Conservation (phyloP, 2,888 invertebrate species). For the Callyntrura sp. region DNA sequence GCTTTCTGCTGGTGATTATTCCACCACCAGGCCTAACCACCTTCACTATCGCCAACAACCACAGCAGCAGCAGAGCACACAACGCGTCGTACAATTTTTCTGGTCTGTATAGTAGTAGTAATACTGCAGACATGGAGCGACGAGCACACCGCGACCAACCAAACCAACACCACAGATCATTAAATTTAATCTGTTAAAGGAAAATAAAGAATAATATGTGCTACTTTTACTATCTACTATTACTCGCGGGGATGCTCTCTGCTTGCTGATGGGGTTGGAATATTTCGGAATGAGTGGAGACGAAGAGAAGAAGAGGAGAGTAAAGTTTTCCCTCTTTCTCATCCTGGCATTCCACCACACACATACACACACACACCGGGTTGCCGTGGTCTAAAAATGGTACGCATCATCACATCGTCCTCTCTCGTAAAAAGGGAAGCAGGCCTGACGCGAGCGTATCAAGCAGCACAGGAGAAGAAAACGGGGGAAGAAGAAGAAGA, state of each 20-base stretch:
- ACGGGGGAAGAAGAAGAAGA: conserved; percentile 29
- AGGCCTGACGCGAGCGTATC: conserved; percentile 32
- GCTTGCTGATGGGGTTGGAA: conserved; percentile 20
- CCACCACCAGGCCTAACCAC: no score
- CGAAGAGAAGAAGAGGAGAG: no score
- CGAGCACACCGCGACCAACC: no score
- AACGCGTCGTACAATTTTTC: no score
- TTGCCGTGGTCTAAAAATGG: conserved; percentile 47
- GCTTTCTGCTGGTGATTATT: neutral
- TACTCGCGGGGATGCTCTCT: conserved; percentile 22
- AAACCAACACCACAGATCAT: conserved; percentile 62
- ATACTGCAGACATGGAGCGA: no score
- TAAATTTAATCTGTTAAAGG: conserved; percentile 67
- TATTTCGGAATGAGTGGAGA: neutral
- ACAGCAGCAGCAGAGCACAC: neutral
- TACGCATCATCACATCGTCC: conserved; percentile 46
- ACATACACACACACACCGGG: conserved; percentile 8
- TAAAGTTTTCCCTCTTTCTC: neutral
- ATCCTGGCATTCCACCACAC: conserved; percentile 5
- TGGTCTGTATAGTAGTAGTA: no score
- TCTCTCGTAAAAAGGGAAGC: neutral
- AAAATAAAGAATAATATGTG: conserved; percentile 61
- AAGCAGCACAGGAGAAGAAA: conserved; percentile 5
- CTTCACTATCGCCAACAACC: conserved; percentile 6
- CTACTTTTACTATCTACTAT: conserved; percentile 59